phyloP scores from a whole-genome alignment of 30 jellyfish, hydroid and myxozoan genomes.

The Rhopilema esculentum region DNA sequence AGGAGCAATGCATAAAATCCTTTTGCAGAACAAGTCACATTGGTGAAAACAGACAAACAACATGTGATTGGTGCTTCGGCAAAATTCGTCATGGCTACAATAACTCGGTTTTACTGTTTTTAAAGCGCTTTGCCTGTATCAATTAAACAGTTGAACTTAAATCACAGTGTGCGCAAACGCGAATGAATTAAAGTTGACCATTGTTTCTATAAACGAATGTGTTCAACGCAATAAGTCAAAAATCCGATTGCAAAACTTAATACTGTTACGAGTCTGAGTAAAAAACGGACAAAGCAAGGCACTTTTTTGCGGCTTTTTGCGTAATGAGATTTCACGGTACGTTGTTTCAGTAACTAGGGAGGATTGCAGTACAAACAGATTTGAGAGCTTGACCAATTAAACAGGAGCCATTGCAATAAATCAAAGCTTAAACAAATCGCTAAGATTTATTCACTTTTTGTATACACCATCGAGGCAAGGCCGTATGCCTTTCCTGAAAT shows the following conservation, averaged over 20 bases:
- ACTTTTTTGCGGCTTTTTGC: not conserved
- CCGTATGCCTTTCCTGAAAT: not conserved
- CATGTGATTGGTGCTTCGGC: not conserved
- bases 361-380: conserved; percentile 35
- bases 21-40: too few species aligned
- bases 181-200: conserved; percentile 20
- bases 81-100: conserved; percentile 33
- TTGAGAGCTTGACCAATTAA: conserved; percentile 32
- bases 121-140: not conserved
- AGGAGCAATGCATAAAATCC: too few species aligned
- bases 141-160: not conserved
- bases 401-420: conserved; percentile 46
- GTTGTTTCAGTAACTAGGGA: conserved; percentile 35
- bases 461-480: not conserved
- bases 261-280: conserved; percentile 57
- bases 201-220: conserved; percentile 16
- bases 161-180: conserved; percentile 1
- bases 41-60: not conserved
- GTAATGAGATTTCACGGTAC: conserved; percentile 66
- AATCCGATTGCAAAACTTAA: conserved; percentile 57
- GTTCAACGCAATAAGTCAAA: conserved; percentile 44
- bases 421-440: conserved; percentile 28
- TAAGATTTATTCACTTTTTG: not conserved
- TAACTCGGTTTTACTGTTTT: conserved; percentile 24
- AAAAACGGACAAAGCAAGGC: conserved; percentile 40